phyloP scores from a whole-genome alignment of 2,888 invertebrate genomes.

The Limnephilus marmoratus region DNA sequence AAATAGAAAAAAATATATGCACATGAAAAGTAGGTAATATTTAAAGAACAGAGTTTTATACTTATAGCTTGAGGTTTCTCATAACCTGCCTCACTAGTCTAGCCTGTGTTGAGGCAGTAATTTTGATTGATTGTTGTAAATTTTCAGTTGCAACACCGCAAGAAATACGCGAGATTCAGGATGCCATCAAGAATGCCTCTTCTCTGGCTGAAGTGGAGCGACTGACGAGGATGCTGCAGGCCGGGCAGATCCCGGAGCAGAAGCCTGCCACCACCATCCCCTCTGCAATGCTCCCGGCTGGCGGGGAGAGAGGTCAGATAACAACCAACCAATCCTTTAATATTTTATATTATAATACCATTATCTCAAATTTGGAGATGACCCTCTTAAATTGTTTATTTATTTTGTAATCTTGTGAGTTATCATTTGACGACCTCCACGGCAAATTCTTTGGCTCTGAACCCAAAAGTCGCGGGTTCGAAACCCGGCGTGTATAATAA shows the following conservation, averaged over 20 bases:
- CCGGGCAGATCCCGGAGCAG: slow-evolving; percentile 92
- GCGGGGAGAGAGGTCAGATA: slow-evolving; percentile 68
- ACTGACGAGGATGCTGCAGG: slow-evolving; percentile 92
- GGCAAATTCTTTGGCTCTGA: no score
- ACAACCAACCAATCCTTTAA: not conserved
- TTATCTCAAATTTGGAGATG: not conserved
- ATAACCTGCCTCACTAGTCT: no score
- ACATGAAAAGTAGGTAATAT: no score
- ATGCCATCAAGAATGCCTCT: slow-evolving; percentile 95
- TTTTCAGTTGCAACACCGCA: slow-evolving; percentile 81
- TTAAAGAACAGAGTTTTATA: no score
- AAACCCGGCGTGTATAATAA: no score
- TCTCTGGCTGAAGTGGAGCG: slow-evolving; percentile 97
- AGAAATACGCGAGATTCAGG: slow-evolving; percentile 90
- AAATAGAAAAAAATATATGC: no score
- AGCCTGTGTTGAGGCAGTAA: no score
- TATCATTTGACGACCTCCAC: no score
- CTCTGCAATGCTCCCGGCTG: slow-evolving; percentile 70
- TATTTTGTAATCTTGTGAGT: no score
- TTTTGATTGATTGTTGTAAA: not conserved
- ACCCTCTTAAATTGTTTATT: not conserved
- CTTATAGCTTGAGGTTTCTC: no score
- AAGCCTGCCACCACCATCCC: slow-evolving; percentile 70
- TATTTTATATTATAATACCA: not conserved
- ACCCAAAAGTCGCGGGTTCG: no score